Base-by-base conservation (phyloP, 1,140 invertebrate genomes). In the Zaprionus taronus region DNA sequence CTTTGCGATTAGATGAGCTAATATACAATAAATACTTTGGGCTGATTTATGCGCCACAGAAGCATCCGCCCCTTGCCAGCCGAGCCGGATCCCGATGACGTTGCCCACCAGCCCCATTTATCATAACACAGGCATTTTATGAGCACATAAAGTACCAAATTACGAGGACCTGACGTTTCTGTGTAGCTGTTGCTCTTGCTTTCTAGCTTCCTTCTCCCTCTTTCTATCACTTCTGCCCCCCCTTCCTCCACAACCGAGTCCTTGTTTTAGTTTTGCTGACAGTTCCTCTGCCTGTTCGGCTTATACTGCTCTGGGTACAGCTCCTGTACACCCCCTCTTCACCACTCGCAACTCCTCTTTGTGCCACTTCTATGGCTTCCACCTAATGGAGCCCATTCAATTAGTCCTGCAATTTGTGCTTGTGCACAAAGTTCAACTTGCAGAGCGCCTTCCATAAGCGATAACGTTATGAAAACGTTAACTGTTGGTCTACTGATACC, bases 11-110 rank as follows among this genome's bases (percentile, higher is more conserved):
- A 61, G 72, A 56, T 38, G 38, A 44, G 49, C 66, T 75, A 63
- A 64, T 75, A 63, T 51, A 57, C 60, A 62, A 75, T 70, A 64
- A 75, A 70, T 75, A 75, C 72, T 75, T 75, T 70, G 38, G 38
- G 38, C 66, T 58, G 72, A 75, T 75, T 75, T 75, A 75, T 74
- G 72, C 49, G 31, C 14, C 12, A 20, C 22, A 26, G 22, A 17
- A 24, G 26, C 9, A n/a, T 15, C 7, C 12, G 44, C 36, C 28
- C 24, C 31, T 20, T 22, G 49, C 11, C 28, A 7, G 5, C 15
- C 9, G 28, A 57, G 36, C 36, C 5, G 22, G 11, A 41, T 28
- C 28, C 26, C 47, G 2, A 51, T 31, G 31, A 11, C 38, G 28
- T 28, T 31, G 24, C 71, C 38, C 55, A 65, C 44, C 34, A 24